Evolutionary conservation across 2,113 vertebrate genomes (phyloP).

Genomic region (Ginglymostoma cirratum): DNA sequence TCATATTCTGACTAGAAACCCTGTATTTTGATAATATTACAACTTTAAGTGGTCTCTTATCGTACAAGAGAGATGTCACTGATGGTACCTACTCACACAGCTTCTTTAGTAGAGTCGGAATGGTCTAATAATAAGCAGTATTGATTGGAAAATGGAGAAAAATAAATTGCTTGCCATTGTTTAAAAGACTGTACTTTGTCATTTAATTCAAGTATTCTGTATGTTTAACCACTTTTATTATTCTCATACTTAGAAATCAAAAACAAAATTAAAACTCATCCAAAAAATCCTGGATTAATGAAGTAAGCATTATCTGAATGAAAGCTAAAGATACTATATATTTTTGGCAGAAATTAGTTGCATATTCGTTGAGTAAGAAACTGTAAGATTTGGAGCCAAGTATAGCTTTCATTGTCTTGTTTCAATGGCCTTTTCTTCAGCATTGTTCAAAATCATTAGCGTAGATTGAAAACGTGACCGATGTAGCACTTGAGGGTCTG

Average conservation of each 20-base stretch:
- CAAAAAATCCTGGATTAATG: not conserved
- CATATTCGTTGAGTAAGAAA: not conserved
- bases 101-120: not conserved
- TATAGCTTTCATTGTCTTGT: constrained; percentile 24
- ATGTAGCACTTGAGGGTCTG: not conserved
- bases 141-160: not conserved
- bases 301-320: not conserved
- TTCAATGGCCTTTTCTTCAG: not conserved
- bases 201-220: not conserved
- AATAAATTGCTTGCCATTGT: not conserved
- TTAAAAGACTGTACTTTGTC: not conserved
- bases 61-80: not conserved
- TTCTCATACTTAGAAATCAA: not conserved
- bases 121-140: not conserved
- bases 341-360: not conserved
- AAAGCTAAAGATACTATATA: constrained; percentile 17
- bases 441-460: constrained; percentile 19
- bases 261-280: not conserved
- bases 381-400: not conserved
- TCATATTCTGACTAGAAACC: not conserved
- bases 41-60: not conserved
- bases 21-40: constrained; percentile 30
- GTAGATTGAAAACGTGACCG: not conserved
- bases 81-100: not conserved
- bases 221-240: not conserved